Evolutionary conservation across 2,888 invertebrate genomes (phyloP).

Genomic region (Sinhomidia bicolor): DNA sequence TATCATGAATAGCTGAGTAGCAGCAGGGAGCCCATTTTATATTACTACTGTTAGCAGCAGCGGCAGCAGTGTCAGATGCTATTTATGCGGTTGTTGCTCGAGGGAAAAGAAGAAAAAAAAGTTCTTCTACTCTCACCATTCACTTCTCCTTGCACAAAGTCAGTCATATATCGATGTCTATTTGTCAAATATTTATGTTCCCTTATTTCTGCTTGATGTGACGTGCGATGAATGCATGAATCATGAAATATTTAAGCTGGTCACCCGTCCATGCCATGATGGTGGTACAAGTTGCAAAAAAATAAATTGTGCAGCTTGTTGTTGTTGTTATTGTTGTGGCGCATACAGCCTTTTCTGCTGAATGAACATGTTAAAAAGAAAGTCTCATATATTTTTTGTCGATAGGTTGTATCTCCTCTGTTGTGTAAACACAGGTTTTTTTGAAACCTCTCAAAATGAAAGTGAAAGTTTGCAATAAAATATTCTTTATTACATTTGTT

Average conservation of each 20-base stretch:
- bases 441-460: neutral
- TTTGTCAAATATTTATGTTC: slow-evolving; percentile 72
- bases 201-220: slow-evolving; percentile 50
- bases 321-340: no score
- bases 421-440: no score
- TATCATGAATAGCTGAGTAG: neutral
- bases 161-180: slow-evolving; percentile 67
- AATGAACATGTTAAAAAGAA: neutral
- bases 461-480: slow-evolving; percentile 29
- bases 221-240: slow-evolving; percentile 67
- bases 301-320: no score
- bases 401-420: no score
- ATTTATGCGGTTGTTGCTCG: slow-evolving; percentile 3
- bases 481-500: no score
- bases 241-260: slow-evolving; percentile 63
- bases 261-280: neutral
- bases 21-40: neutral
- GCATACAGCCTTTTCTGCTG: neutral
- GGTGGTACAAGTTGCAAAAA: no score
- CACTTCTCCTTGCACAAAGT: slow-evolving; percentile 44
- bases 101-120: no score
- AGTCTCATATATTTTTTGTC: no score
- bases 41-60: no score
- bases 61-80: slow-evolving; percentile 13
- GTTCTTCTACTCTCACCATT: no score